A percentile compares a stretch with the other conserved stretches of the same genome.
phyloP scores from a whole-genome alignment of 2,113 vertebrate species.

The Periophthalmus modestus region DNA sequence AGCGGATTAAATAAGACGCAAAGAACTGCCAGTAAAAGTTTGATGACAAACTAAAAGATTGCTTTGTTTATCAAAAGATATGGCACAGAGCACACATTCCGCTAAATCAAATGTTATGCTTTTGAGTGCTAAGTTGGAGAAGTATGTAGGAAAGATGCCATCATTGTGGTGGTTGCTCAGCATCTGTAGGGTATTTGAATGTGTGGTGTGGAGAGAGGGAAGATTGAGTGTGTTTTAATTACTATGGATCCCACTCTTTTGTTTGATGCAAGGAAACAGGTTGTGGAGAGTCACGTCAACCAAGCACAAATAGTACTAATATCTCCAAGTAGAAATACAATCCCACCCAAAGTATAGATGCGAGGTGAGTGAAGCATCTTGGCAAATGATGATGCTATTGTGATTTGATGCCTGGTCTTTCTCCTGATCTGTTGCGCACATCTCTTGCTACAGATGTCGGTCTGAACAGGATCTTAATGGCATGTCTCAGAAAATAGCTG shows the following conservation, averaged over 20 bases:
- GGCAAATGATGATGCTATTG: neutral
- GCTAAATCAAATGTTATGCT: slow-evolving; percentile 40
- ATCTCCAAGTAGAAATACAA: neutral
- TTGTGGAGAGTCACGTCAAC: neutral
- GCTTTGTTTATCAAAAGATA: slow-evolving; percentile 35
- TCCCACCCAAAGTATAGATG: neutral
- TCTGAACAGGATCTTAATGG: neutral
- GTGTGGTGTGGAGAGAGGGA: neutral
- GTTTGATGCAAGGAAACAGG: neutral
- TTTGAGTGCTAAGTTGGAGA: slow-evolving; percentile 19
- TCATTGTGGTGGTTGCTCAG: slow-evolving; percentile 35
- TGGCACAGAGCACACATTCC: slow-evolving; percentile 25
- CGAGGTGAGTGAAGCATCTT: neutral
- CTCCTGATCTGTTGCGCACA: neutral
- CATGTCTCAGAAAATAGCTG: neutral
- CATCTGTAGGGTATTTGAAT: slow-evolving; percentile 21
- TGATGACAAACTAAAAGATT: slow-evolving; percentile 43
- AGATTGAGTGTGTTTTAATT: neutral
- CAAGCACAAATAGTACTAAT: neutral
- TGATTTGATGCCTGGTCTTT: neutral
- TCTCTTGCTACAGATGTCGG: neutral
- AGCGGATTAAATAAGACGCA: slow-evolving; percentile 66
- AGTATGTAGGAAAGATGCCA: slow-evolving; percentile 35
- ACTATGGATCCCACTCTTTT: neutral
- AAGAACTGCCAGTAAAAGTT: slow-evolving; percentile 49